These are phyloP conservation scores for Myocastor coypus DNA, from an alignment of 2,113 vertebrate genomes.

Conservation along the genomic window DNA sequence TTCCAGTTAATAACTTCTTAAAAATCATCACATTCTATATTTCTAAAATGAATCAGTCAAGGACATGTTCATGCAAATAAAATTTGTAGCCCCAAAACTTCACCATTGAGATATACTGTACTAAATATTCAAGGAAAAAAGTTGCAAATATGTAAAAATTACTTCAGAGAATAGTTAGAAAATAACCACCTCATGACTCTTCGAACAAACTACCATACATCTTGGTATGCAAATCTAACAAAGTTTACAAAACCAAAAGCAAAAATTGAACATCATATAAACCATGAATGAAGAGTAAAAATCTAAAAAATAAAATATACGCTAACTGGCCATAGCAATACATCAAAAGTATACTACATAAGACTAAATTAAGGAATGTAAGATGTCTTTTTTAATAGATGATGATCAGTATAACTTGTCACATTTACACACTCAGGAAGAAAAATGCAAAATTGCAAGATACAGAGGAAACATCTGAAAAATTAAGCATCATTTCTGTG, in stretches of 20 bases:
- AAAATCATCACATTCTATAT: background rate
- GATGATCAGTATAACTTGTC: background rate
- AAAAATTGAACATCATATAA: background rate
- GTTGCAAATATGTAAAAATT: background rate
- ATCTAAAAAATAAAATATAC: background rate
- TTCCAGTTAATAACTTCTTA: background rate
- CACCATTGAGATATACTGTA: background rate
- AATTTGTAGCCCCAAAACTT: background rate
- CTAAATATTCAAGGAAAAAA: conserved; percentile 32
- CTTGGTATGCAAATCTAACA: background rate
- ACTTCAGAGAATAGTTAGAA: background rate
- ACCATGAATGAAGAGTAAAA: background rate
- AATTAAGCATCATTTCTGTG: background rate
- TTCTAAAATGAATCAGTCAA: background rate
- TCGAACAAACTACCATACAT: background rate
- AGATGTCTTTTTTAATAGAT: background rate
- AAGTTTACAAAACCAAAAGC: background rate
- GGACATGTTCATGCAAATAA: background rate
- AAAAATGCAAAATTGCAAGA: background rate
- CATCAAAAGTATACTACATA: background rate
- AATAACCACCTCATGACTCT: background rate
- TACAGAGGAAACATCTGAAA: background rate
- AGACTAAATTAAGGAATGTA: background rate
- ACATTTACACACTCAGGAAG: background rate
- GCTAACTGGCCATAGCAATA: background rate